These are phyloP conservation scores for Pilophorus perplexus DNA, from an alignment of 2,888 invertebrate species.

Conservation along the genomic window DNA sequence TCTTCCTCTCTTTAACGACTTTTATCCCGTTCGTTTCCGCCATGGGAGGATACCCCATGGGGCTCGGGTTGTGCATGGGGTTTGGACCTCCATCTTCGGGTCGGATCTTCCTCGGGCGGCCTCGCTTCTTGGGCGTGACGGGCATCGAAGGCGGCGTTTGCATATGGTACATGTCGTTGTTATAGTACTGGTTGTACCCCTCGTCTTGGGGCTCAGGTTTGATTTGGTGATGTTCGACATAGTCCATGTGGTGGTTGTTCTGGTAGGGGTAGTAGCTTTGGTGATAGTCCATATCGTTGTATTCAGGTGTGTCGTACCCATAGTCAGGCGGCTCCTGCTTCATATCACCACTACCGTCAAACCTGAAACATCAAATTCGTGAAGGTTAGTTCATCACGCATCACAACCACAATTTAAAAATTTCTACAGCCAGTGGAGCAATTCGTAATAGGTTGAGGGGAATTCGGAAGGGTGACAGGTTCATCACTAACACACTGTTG, in stretches of 20 bases:
- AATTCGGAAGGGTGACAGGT: too few species aligned
- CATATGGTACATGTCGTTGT: constrained; percentile 26
- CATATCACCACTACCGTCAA: constrained; percentile 37
- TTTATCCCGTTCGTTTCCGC: constrained; percentile 29
- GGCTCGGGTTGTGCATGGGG: constrained; percentile 26
- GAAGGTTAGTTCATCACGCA: neutral
- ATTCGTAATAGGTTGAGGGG: too few species aligned
- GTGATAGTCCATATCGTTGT: constrained; percentile 38
- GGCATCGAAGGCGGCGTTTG: constrained; percentile 30
- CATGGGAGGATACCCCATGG: constrained; percentile 31
- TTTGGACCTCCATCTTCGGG: constrained; percentile 28
- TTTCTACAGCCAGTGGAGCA: too few species aligned
- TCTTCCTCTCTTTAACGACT: constrained; percentile 75
- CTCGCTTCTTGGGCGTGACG: constrained; percentile 35
- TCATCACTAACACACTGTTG: too few species aligned
- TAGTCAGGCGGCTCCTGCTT: constrained; percentile 40
- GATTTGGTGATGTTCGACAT: constrained; percentile 24
- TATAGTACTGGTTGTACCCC: constrained; percentile 25
- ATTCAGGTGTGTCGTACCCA: constrained; percentile 38
- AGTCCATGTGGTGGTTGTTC: constrained; percentile 30
- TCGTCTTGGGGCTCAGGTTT: constrained; percentile 33
- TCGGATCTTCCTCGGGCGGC: constrained; percentile 33
- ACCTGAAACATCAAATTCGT: constrained; percentile 10
- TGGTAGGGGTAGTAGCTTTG: constrained; percentile 33
- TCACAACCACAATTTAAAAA: neutral